These are phyloP conservation scores for Astyanax mexicanus DNA, from an alignment of 2,797 vertebrate genomes.

Conservation along the genomic window DNA sequence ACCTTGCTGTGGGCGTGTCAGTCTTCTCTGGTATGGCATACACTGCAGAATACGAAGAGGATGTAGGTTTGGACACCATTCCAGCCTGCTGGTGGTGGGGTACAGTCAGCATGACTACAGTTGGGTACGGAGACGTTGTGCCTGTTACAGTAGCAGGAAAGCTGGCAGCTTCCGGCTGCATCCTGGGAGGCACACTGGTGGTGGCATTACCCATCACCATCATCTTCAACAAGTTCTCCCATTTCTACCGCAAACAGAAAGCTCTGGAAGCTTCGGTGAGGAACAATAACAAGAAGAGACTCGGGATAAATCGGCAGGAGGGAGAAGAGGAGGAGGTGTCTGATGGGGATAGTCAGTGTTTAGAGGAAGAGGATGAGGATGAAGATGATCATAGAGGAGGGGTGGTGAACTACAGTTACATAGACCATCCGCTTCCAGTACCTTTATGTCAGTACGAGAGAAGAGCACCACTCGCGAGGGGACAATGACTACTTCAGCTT, in stretches of 20 bases:
- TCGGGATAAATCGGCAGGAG: constrained; percentile 52
- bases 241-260: constrained; percentile 96
- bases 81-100: constrained; percentile 99
- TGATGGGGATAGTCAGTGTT: constrained; percentile 47
- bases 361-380: constrained; percentile 46
- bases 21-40: constrained; percentile 96
- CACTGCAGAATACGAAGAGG: constrained; percentile 94
- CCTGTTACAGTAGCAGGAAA: constrained; percentile 93
- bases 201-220: constrained; percentile 98
- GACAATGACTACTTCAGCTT: constrained; percentile 56
- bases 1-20: constrained; percentile 92
- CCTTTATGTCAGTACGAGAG: constrained; percentile 33
- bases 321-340: constrained; percentile 44
- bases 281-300: constrained; percentile 79
- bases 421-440: constrained; percentile 64
- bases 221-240: constrained; percentile 99
- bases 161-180: constrained; percentile 94
- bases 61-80: constrained; percentile 93
- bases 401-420: constrained; percentile 77
- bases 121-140: constrained; percentile 95
- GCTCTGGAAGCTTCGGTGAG: constrained; percentile 94
- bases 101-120: constrained; percentile 97
- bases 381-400: constrained; percentile 66
- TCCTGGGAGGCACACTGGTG: constrained; percentile 93
- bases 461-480: constrained; percentile 39